A percentile compares a stretch with the other conserved stretches of the same genome.
Evolutionary conservation across 2,797 vertebrate species (phyloP).

Genomic region (Sphenopsis melanotis): DNA sequence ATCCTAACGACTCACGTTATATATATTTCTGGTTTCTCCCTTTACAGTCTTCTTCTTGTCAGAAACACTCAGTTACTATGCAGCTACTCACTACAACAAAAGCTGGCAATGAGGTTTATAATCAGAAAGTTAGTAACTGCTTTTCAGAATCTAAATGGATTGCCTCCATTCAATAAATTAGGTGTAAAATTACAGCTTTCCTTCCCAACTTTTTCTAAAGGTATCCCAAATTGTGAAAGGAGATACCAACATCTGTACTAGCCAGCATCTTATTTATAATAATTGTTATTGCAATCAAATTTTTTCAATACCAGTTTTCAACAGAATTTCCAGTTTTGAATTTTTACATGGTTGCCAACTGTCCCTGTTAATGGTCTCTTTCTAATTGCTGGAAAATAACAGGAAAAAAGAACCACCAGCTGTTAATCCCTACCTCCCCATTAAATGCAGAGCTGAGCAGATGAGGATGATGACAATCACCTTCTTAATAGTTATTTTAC

Average conservation of each 20-base stretch:
- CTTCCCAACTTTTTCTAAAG: background rate
- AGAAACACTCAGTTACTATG: background rate
- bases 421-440: background rate
- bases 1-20: background rate
- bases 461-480: background rate
- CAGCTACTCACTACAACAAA: background rate
- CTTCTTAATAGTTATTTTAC: background rate
- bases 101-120: background rate
- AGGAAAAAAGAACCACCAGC: background rate
- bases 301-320: background rate
- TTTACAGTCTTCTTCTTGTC: background rate
- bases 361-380: background rate
- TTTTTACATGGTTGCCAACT: background rate
- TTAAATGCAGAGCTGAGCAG: background rate
- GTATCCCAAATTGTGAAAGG: background rate
- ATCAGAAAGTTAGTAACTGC: background rate
- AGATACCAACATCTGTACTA: background rate
- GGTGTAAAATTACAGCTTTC: background rate
- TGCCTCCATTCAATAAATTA: background rate
- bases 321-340: background rate
- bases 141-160: background rate
- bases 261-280: background rate
- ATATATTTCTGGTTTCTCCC: background rate
- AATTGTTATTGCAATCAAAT: background rate
- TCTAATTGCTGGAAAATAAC: background rate